These are phyloP conservation scores for Dicyrtoma fusca DNA, from an alignment of 2,888 invertebrate genomes.

Conservation along the genomic window DNA sequence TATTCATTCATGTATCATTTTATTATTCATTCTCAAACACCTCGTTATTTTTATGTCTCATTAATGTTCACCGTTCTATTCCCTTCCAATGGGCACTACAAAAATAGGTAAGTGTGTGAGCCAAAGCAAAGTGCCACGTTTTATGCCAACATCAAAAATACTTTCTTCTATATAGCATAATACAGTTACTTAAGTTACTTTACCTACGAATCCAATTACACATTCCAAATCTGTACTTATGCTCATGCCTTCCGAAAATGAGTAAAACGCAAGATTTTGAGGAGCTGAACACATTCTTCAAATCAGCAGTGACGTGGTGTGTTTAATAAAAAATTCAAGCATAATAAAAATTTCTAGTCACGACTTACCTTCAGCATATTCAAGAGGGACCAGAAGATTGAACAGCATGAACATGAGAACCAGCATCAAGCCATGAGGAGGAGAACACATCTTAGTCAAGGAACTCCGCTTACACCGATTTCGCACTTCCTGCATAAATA, in stretches of 20 bases:
- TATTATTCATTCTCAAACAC: background rate
- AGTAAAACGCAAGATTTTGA: constrained; percentile 4
- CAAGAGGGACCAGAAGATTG: constrained; percentile 51
- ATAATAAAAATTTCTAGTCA: constrained; percentile 32
- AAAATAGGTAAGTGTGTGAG: background rate
- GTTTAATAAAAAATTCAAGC: constrained; percentile 28
- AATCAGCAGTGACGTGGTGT: constrained; percentile 23
- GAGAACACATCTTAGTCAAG: constrained; percentile 52
- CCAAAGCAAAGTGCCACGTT: too few relatives aligned
- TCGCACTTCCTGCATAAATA: constrained; percentile 52
- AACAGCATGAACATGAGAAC: constrained; percentile 53
- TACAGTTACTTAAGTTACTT: too few relatives aligned
- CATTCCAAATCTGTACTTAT: too few relatives aligned
- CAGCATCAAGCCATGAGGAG: constrained; percentile 53
- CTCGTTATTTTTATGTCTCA: background rate
- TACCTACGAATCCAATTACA: too few relatives aligned
- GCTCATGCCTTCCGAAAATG: background rate
- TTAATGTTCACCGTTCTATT: background rate
- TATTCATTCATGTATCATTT: background rate
- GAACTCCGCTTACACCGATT: constrained; percentile 52
- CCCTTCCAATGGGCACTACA: background rate
- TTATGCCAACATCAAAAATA: too few relatives aligned
- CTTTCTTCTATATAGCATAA: too few relatives aligned
- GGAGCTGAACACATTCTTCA: background rate
- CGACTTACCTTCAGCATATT: constrained; percentile 56